Conservation (phyloP, 2,888 invertebrate species). For the Xestoiulus laeticollis region DNA sequence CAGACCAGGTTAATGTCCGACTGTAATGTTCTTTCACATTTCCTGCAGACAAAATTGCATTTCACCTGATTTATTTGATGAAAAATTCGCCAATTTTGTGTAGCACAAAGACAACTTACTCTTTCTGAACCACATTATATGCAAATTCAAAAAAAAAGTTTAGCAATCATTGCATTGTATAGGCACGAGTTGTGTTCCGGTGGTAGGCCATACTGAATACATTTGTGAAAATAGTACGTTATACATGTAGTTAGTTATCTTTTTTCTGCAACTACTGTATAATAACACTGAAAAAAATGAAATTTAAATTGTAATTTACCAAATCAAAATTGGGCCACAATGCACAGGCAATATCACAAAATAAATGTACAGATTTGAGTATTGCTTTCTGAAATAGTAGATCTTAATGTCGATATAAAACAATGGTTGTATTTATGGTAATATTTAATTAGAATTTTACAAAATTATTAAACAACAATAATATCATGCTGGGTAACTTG, state of each 20-base stretch:
- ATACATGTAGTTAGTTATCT: not conserved
- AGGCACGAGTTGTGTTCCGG: not conserved
- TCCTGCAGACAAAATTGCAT: not conserved
- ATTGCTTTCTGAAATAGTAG: too few relatives aligned
- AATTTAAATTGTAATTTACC: not conserved
- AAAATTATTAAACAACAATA: too few relatives aligned
- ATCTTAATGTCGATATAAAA: too few relatives aligned
- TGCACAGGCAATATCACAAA: not conserved
- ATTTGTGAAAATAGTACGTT: not conserved
- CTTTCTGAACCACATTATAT: not conserved
- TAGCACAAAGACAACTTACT: not conserved
- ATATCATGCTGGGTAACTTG: too few relatives aligned
- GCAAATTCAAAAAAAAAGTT: slow-evolving; percentile 10
- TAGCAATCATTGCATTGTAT: not conserved
- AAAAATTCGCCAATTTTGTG: not conserved
- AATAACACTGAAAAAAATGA: not conserved
- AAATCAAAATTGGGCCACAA: not conserved
- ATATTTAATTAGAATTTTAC: too few relatives aligned
- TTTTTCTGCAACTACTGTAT: not conserved
- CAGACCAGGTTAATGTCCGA: slow-evolving; percentile 4
- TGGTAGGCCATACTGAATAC: not conserved
- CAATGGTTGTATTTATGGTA: too few relatives aligned
- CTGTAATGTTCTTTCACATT: not conserved
- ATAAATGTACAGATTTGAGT: too few relatives aligned
- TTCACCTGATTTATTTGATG: not conserved